Base-by-base conservation (phyloP, 2,888 invertebrate genomes). In the Xestia xanthographa region DNA sequence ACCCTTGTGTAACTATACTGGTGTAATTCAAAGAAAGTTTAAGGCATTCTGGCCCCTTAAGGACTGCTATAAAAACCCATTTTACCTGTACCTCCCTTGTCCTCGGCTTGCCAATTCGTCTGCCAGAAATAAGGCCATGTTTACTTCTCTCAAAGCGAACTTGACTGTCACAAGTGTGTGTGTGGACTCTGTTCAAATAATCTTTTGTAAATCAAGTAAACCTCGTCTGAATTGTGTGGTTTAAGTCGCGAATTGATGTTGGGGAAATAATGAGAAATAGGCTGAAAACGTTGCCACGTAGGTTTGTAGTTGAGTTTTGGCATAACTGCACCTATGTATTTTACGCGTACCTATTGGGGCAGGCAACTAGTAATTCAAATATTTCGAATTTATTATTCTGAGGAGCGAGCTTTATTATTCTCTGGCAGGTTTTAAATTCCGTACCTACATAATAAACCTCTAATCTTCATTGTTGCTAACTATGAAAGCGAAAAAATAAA, bases 201-300 rank as follows among this genome's bases (percentile, higher is more conserved):
- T 81, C 77, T 78, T 62, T 74, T 74, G 74, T 72, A 69, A 84
- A 84, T 84, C 77, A 78, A 77, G 71, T 69, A 68, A 84, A 74
- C 58, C 62, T 72, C 65, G 43, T 68, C 63, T 48, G 66, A 72
- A 72, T 58, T 48, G 65, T 66, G 56, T 45, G 38, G 50, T 68
- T 58, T 56, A 43, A 56, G 56, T 22, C 38, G 3, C 20, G 34
- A 77, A 77, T 68, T 66, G 53, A 72, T 82, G 48, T 67, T 45
- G 38, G 50, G 38, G 48, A 65, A 38, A 65, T 45, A 41, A 45
- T 29, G 9, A 38, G n/a, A 53, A 56, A 48, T 29, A 29, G 53
- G 0, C 3, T 41, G 17, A 9, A 17, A 34, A 48, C 14, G 5
- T 69, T 77, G 22, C 14, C 22, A 14, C 8, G 17, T 20, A 45